These are phyloP conservation scores for Trogon surrucura DNA, from an alignment of 2,113 vertebrate species.

Conservation along the genomic window DNA sequence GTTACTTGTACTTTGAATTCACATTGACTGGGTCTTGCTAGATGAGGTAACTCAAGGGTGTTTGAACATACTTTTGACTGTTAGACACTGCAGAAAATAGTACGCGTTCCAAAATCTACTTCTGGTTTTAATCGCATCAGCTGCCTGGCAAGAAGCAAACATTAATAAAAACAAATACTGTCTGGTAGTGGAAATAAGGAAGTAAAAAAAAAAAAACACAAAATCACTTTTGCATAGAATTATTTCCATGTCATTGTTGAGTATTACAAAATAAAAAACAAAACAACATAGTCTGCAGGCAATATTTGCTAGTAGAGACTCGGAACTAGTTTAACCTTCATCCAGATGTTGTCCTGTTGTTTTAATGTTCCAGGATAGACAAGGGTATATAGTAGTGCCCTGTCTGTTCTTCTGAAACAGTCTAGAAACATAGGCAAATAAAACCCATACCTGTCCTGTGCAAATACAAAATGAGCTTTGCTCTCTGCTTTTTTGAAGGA, in stretches of 20 bases:
- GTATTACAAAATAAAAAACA: not conserved
- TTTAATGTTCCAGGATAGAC: not conserved
- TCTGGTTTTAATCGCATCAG: not conserved
- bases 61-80: not conserved
- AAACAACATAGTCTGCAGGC: not conserved
- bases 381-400: not conserved
- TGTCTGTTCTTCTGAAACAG: not conserved
- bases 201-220: not conserved
- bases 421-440: not conserved
- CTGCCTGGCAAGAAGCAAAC: not conserved
- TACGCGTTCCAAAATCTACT: not conserved
- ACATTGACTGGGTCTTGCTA: not conserved
- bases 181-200: not conserved
- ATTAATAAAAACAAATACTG: slow-evolving; percentile 29
- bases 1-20: not conserved
- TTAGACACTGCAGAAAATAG: not conserved
- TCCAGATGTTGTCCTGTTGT: not conserved
- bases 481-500: not conserved
- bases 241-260: not conserved
- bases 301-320: not conserved
- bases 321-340: slow-evolving; percentile 16
- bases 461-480: not conserved
- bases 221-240: not conserved
- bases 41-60: not conserved
- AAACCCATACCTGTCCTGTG: not conserved